These are phyloP conservation scores for Augiades crinisus DNA, from an alignment of 2,888 invertebrate species.

Conservation along the genomic window DNA sequence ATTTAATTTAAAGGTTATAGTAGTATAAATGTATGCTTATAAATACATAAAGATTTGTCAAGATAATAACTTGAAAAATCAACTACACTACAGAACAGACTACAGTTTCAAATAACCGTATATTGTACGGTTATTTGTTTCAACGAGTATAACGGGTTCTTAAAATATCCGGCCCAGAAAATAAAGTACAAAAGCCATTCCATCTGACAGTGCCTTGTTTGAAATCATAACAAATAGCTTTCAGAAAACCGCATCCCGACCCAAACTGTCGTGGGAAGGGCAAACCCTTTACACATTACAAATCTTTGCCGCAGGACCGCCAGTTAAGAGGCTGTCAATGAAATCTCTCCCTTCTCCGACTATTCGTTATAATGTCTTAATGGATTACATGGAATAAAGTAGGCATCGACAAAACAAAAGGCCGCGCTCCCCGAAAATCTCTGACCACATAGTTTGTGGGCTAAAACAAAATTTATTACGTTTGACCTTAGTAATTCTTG, in stretches of 20 bases:
- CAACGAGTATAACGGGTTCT: constrained; percentile 48
- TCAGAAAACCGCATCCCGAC: constrained; percentile 74
- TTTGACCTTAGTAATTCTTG: constrained; percentile 79
- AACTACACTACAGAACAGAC: no score
- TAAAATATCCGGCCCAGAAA: constrained; percentile 65
- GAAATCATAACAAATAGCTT: constrained; percentile 80
- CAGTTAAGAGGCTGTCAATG: constrained; percentile 74
- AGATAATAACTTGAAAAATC: no score
- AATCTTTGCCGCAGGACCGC: constrained; percentile 65
- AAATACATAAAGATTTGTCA: no score
- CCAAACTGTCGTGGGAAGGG: constrained; percentile 71
- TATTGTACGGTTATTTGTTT: constrained; percentile 50
- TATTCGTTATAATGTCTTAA: constrained; percentile 76
- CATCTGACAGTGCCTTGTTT: constrained; percentile 74
- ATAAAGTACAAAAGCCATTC: constrained; percentile 74
- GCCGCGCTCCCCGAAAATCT: constrained; percentile 66
- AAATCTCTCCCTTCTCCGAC: constrained; percentile 63
- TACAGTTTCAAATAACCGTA: no score
- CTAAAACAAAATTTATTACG: constrained; percentile 80
- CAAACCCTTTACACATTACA: constrained; percentile 61
- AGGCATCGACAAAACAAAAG: constrained; percentile 77
- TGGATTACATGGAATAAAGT: constrained; percentile 77
- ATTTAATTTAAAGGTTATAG: no score
- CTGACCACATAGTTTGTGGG: constrained; percentile 73
- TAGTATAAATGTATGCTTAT: no score